Conservation (phyloP, 2,888 invertebrate genomes). For the Watsonalla cultraria region DNA sequence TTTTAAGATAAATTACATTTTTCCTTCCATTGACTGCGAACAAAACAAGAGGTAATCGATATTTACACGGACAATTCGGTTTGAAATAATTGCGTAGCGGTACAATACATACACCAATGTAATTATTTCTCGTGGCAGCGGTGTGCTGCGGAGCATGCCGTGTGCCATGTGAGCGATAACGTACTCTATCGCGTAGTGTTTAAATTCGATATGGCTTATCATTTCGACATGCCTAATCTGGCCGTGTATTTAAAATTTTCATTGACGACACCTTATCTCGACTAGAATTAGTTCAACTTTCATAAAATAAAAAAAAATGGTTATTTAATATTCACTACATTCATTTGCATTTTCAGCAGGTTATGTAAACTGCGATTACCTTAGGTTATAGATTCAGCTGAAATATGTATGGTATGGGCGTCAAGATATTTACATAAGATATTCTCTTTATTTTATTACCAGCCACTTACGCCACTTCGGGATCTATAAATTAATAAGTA, state of each 20-base stretch:
- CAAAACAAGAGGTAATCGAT: too few relatives aligned
- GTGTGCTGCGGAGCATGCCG: neutral
- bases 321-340: slow-evolving; percentile 7
- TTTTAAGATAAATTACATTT: too few relatives aligned
- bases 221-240: neutral
- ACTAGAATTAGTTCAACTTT: neutral
- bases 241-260: neutral
- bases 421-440: neutral
- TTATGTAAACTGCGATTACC: slow-evolving; percentile 17
- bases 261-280: neutral
- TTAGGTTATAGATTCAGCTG: slow-evolving; percentile 27
- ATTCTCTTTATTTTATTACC: neutral
- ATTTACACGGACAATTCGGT: neutral
- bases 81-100: neutral
- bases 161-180: slow-evolving; percentile 1
- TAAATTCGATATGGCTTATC: slow-evolving; percentile 1
- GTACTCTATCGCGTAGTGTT: neutral
- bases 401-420: slow-evolving; percentile 2
- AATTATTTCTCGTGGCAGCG: neutral
- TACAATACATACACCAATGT: neutral
- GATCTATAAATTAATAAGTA: too few relatives aligned
- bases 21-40: too few relatives aligned
- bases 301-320: neutral
- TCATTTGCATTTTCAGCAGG: neutral
- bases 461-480: too few relatives aligned